Base-by-base conservation (phyloP, 2,888 invertebrate genomes). In the Panorpa germanica region DNA sequence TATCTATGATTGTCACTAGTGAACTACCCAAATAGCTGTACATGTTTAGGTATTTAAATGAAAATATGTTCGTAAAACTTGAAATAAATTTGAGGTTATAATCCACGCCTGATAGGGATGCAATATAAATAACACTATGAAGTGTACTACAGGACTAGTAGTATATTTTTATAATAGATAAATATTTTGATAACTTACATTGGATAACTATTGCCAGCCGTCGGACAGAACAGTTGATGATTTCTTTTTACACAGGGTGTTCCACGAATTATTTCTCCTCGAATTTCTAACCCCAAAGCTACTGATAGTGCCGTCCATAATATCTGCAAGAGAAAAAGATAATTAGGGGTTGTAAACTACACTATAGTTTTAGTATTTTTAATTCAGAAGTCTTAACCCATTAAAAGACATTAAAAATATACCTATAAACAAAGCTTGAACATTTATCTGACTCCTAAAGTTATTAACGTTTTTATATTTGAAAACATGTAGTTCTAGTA, bases 201-300 rank as follows among this genome's bases (percentile, higher is more conserved):
- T 43, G 88, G 88, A 59, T 88, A 88, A 36, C 76, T 77, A 49
- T 78, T 83, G 41, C 88, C 88, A 36, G 88, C 85, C 18, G 83
- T 82, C 19, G 88, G 85, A 53, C 88, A 90, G 55, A 81, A 86
- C 34, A 90, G 63, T 52, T 88, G 88, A 57, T 80, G 82, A 52
- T 80, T 72, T 43, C 76, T 67, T 55, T 85, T 85, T 48, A 88
- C 80, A 55, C 88, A 90, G 35, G 88, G 88, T 44, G 82, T 76
- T 39, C 88, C 88, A 51, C 77, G 65, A 45, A 86, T 77, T 40
- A 85, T 67, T 54, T 86, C 85, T 35, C 85, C 86, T 41, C 80
- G 70, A 34, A 85, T 66, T 56, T 86, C 85, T 50, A 85, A 64
- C 33, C 85, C 85, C 45, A 88, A 58, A 36, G 85, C 83, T 43